These are phyloP conservation scores for Dryas iulia DNA, from an alignment of 1,140 invertebrate genomes.

Conservation along the genomic window DNA sequence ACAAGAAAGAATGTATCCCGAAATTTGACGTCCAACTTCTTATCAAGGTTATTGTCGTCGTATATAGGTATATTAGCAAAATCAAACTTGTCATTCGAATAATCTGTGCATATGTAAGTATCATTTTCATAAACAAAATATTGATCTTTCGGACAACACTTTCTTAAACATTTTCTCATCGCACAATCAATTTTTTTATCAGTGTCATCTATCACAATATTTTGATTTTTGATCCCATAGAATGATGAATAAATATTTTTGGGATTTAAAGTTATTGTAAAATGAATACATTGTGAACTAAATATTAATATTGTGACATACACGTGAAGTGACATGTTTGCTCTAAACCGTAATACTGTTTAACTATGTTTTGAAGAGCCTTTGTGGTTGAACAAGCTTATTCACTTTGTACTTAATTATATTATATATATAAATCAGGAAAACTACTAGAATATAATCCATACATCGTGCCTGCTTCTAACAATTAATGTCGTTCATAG, in stretches of 20 bases:
- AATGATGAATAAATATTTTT: not conserved
- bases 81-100: constrained; percentile 2
- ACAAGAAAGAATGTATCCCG: constrained; percentile 27
- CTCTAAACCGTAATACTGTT: not conserved
- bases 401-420: not conserved
- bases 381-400: not conserved
- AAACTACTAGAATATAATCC: not conserved
- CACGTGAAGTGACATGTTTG: not conserved
- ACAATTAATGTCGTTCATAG: not conserved
- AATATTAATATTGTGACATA: not conserved
- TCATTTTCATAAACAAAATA: not conserved
- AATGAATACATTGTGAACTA: not conserved
- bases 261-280: not conserved
- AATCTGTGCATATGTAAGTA: not conserved
- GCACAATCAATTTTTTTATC: constrained; percentile 4
- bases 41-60: constrained; percentile 15
- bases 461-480: not conserved
- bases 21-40: constrained; percentile 1
- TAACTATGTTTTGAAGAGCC: not conserved
- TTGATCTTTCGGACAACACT: constrained; percentile 31
- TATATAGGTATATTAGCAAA: constrained; percentile 21
- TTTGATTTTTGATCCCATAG: not conserved
- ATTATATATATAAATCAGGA: not conserved
- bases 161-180: constrained; percentile 27
- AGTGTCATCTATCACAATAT: not conserved